phyloP scores from a whole-genome alignment of 1,140 invertebrate genomes.

The Drosophila bocki region DNA sequence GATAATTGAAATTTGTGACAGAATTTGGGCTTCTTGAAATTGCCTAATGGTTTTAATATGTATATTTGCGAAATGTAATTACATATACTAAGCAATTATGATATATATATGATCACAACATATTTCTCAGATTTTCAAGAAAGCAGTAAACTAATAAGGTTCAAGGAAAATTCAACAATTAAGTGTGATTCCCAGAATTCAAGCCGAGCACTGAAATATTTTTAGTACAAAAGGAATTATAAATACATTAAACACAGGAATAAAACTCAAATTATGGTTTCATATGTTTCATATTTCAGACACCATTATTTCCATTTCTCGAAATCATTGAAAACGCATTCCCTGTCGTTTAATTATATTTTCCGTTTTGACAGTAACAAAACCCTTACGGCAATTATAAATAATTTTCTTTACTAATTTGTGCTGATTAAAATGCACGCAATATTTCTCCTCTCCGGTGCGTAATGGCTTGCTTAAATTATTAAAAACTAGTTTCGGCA shows the following conservation, averaged over 20 bases:
- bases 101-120: neutral
- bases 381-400: neutral
- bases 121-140: too few relatives aligned
- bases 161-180: neutral
- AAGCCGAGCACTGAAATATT: neutral
- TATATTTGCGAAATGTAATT: conserved; percentile 12
- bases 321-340: neutral
- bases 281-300: too few relatives aligned
- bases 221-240: neutral
- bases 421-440: neutral
- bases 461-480: conserved; percentile 4
- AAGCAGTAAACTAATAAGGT: neutral
- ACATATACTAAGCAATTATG: neutral
- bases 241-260: neutral
- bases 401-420: neutral
- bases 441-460: neutral
- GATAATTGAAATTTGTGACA: conserved; percentile 41
- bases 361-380: neutral
- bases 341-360: neutral
- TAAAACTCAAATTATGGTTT: neutral
- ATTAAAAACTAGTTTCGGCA: conserved; percentile 14
- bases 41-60: conserved; percentile 17
- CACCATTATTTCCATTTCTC: neutral
- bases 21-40: conserved; percentile 11
- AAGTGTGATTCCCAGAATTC: neutral